A percentile compares a stretch with the other conserved stretches of the same genome.
These are phyloP conservation scores for Dolichoris vasculosae DNA, from an alignment of 1,140 invertebrate genomes.

Conservation along the genomic window DNA sequence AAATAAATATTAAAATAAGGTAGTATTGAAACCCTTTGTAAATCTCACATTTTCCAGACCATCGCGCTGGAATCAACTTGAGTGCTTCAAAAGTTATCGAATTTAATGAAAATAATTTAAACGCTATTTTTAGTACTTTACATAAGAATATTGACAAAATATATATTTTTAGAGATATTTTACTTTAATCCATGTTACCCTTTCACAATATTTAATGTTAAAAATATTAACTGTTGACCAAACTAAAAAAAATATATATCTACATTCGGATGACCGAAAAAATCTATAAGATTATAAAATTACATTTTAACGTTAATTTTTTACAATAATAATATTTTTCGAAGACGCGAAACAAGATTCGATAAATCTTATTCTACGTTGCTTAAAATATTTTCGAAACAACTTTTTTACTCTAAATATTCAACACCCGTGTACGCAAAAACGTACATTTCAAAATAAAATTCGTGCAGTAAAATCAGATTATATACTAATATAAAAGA, in stretches of 20 bases:
- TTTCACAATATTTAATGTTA: not conserved
- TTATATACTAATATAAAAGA: too few species aligned
- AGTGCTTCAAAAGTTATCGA: not conserved
- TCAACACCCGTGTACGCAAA: not conserved
- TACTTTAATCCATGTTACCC: not conserved
- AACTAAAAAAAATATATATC: too few species aligned
- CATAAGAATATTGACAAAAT: not conserved
- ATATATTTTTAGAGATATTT: not conserved
- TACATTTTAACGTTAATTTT: too few species aligned
- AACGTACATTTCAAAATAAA: not conserved
- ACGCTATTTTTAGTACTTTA: not conserved
- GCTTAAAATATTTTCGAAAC: not conserved
- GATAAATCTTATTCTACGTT: too few species aligned
- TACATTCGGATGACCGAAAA: too few species aligned
- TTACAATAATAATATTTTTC: too few species aligned
- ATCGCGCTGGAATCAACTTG: not conserved
- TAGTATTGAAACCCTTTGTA: not conserved
- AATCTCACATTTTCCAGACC: not conserved
- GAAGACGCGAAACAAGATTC: too few species aligned
- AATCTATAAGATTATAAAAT: too few species aligned
- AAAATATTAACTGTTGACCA: too few species aligned
- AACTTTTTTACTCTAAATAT: not conserved
- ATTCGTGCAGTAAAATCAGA: too few species aligned
- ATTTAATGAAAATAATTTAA: constrained; percentile 1
- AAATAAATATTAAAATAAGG: not conserved